These are phyloP conservation scores for Avahi laniger DNA, from an alignment of 2,797 vertebrate genomes.

Conservation along the genomic window DNA sequence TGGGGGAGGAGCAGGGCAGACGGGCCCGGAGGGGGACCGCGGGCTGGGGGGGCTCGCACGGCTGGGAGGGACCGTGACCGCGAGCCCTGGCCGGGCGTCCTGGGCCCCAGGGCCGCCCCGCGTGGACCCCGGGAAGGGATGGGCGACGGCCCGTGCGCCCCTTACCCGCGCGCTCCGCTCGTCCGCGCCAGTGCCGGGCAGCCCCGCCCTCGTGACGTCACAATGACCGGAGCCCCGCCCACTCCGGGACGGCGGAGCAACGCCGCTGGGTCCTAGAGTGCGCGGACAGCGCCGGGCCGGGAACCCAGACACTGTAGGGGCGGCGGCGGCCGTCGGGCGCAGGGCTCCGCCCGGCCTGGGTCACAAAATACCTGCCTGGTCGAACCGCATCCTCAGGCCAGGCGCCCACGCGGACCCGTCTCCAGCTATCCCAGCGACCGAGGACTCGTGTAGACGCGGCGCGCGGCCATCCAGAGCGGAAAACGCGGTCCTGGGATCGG, in stretches of 20 bases:
- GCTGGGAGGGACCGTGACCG: not conserved
- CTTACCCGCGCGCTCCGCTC: not conserved
- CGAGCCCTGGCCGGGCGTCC: not conserved
- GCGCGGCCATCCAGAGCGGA: not conserved
- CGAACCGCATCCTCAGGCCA: not conserved
- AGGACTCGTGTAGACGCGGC: not conserved
- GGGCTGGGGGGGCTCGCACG: not conserved
- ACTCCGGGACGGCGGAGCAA: too few relatives aligned
- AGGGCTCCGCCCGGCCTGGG: rapidly evolving
- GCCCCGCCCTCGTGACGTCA: slow-evolving; percentile 21
- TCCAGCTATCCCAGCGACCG: not conserved
- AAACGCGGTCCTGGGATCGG: not conserved
- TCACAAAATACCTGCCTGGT: not conserved
- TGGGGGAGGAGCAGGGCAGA: not conserved
- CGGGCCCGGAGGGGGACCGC: not conserved
- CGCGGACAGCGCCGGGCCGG: rapidly evolving
- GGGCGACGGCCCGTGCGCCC: not conserved
- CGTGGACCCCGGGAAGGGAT: not conserved
- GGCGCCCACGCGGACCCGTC: not conserved
- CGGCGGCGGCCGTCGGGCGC: not conserved
- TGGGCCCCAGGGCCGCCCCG: too few relatives aligned
- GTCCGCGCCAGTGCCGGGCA: not conserved
- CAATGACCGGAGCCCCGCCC: not conserved
- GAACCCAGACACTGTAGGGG: rapidly evolving
- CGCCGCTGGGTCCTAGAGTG: slow-evolving; percentile 53